A percentile compares a stretch with the other conserved stretches of the same genome.
Evolutionary conservation across 2,797 vertebrate genomes (phyloP).

Genomic region (Megalops cyprinoides): DNA sequence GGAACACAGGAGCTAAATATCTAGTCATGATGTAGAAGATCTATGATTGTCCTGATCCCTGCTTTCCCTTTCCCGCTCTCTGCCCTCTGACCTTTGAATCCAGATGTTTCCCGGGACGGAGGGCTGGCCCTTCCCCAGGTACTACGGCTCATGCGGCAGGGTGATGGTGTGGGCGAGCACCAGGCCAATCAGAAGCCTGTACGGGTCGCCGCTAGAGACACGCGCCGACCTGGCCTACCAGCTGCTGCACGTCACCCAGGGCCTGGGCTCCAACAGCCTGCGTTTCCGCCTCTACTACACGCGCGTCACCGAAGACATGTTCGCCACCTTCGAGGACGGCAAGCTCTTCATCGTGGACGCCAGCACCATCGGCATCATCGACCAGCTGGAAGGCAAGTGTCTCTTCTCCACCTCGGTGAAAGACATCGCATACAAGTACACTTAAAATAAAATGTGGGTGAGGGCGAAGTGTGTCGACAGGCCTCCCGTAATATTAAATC

Average conservation of each 20-base stretch:
- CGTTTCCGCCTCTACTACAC: constrained; percentile 82
- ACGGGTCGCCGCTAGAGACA: constrained; percentile 57
- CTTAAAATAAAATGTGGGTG: background rate
- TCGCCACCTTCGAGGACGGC: constrained; percentile 77
- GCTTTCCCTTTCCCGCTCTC: too few relatives aligned
- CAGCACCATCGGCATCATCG: constrained; percentile 79
- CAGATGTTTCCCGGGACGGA: constrained; percentile 82
- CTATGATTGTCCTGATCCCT: too few relatives aligned
- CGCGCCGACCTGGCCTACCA: constrained; percentile 76
- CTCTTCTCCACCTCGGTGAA: too few relatives aligned
- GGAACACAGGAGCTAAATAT: too few relatives aligned
- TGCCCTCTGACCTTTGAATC: background rate
- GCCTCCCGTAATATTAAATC: background rate
- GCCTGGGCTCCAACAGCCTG: constrained; percentile 77
- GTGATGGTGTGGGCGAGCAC: constrained; percentile 73
- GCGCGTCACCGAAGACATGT: constrained; percentile 69
- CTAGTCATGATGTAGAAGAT: too few relatives aligned
- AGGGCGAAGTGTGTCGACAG: too few relatives aligned
- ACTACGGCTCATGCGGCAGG: constrained; percentile 80
- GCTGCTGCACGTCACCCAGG: constrained; percentile 73
- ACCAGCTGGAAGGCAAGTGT: constrained; percentile 78
- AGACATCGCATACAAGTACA: background rate
- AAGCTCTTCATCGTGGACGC: constrained; percentile 81
- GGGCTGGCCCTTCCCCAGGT: constrained; percentile 82
- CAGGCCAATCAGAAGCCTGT: constrained; percentile 68